Evolutionary conservation across 2,888 invertebrate species (phyloP), one percentile per base, ranked within the genome.

Genomic region (Chrysolina haemoptera): DNA sequence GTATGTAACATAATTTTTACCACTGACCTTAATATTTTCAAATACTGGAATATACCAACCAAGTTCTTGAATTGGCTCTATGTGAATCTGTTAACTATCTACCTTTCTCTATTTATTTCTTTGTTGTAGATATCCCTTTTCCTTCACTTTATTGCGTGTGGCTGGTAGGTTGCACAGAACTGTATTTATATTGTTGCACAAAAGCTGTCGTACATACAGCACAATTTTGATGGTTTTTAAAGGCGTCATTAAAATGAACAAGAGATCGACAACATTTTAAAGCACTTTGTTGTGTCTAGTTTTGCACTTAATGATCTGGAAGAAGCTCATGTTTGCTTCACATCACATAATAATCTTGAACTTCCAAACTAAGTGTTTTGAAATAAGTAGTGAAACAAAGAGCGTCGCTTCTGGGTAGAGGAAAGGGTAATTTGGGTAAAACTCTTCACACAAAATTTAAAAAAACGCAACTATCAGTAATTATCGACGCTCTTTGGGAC

Each of bases 161-260:
- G 88, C 88, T 88, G 88, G 88, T 88, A 88, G 88, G 88, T 88
- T 87, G 87, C 88, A 88, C 87, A 83, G 80, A 82, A 77, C n/a
- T 74, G 70, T 76, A 63, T 27, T 63, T 18, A 70, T 76, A 75
- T 76, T 70, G 77, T 82, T 78, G 77, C 81, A 82, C 81, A 63
- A 72, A 74, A 76, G 77, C 81, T 81, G 78, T 81, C 78, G 78
- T 79, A 79, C 77, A 76, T 77, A 78, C 77, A 67, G 77, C 76
- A 80, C 59, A 59, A 59, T n/a, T 12, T 59, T 59, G 14, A 14
- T 59, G 22, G n/a, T 59, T n/a, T 0, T 12, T 35, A 8, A n/a
- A 6, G 59, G 22, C 27, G 27, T 59, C 35, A 1, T 11, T 53
- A 20, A 35, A 35, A 53, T 20, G 10, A 1, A 22, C 53, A 16